phyloP scores from a whole-genome alignment of 2,888 invertebrate species.

The Aspidiotus rigidus region DNA sequence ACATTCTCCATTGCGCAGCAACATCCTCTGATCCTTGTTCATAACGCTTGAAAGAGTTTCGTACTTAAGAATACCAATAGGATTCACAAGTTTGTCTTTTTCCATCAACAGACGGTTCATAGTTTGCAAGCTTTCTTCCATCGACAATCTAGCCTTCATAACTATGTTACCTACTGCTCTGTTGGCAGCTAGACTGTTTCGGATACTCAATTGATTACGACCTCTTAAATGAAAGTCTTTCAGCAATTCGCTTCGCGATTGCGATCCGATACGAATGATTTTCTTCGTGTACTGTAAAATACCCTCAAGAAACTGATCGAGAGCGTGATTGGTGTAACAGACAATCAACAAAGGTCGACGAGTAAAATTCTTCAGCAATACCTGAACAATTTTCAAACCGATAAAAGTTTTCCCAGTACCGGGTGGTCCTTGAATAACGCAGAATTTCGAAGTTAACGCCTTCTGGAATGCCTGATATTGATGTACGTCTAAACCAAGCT shows the following conservation, averaged over 20 bases:
- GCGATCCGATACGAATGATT: conserved; percentile 61
- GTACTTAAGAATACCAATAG: no score
- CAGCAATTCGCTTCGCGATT: conserved; percentile 53
- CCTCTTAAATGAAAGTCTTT: conserved; percentile 19
- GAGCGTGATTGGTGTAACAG: conserved; percentile 75
- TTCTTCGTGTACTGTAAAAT: conserved; percentile 51
- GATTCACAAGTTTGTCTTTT: no score
- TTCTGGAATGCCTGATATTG: conserved; percentile 59
- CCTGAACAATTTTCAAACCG: conserved; percentile 63
- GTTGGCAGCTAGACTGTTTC: no score
- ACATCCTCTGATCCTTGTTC: no score
- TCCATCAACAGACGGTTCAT: no score
- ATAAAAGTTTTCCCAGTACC: conserved; percentile 79
- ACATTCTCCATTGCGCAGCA: no score
- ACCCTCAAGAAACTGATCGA: conserved; percentile 75
- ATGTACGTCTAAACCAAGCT: conserved; percentile 53
- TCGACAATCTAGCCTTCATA: no score
- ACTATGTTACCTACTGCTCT: no score
- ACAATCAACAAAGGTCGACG: conserved; percentile 59
- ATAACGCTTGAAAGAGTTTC: no score
- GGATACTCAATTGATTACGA: neutral
- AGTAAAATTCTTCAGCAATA: conserved; percentile 52
- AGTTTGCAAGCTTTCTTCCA: no score
- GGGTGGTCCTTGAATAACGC: conserved; percentile 76
- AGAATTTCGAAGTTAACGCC: conserved; percentile 61